A percentile compares a stretch with the other conserved stretches of the same genome.
Evolutionary conservation across 2,113 vertebrate genomes (phyloP).

Genomic region (Himantopus leucocephalus): DNA sequence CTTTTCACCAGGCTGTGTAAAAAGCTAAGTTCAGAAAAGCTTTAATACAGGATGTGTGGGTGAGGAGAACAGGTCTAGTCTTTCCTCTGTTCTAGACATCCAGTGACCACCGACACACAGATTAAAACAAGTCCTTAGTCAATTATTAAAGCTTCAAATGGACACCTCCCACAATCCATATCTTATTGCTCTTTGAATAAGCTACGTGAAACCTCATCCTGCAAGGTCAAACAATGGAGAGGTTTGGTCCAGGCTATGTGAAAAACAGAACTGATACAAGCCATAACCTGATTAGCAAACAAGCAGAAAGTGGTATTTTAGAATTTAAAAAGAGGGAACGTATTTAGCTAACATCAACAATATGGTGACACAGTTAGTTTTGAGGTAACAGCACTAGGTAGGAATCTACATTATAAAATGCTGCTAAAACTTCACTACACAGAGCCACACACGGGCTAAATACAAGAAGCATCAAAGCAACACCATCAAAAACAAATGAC

Average conservation of each 20-base stretch:
- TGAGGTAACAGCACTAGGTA: neutral
- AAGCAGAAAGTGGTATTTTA: neutral
- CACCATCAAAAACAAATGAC: neutral
- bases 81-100: neutral
- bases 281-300: neutral
- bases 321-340: neutral
- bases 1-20: neutral
- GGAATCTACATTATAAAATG: accelerated
- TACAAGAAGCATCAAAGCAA: neutral
- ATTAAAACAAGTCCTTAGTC: neutral
- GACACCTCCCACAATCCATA: neutral
- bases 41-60: neutral
- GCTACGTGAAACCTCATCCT: neutral
- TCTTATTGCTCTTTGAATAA: neutral
- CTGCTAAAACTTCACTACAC: neutral
- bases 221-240: neutral
- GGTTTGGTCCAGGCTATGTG: neutral
- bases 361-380: neutral
- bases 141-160: neutral
- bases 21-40: neutral
- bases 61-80: neutral
- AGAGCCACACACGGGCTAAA: neutral
- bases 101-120: neutral
- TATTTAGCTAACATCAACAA: neutral
- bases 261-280: neutral